Conservation (phyloP, 1,140 invertebrate genomes). For the Andrena cerasifolii region DNA sequence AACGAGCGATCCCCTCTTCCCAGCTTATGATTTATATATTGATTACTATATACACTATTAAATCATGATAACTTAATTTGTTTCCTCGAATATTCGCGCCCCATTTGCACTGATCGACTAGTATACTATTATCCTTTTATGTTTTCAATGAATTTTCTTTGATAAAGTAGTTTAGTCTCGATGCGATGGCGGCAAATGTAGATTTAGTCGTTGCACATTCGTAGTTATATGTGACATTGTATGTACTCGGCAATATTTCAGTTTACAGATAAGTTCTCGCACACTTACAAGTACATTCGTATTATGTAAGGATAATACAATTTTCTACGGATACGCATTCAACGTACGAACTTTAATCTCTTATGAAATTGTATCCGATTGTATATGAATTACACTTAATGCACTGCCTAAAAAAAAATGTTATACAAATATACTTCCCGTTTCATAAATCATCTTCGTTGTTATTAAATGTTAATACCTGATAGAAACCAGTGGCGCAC, state of each 20-base stretch:
- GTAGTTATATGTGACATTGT: not conserved
- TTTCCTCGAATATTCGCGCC: not conserved
- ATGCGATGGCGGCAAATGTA: not conserved
- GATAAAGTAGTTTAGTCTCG: not conserved
- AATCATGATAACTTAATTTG: not conserved
- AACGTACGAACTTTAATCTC: too few relatives aligned
- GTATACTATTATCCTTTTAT: not conserved
- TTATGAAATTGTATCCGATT: not conserved
- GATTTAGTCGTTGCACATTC: not conserved
- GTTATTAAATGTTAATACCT: too few relatives aligned
- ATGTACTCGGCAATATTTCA: not conserved
- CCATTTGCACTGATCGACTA: not conserved
- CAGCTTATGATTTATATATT: not conserved
- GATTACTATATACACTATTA: not conserved
- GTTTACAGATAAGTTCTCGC: not conserved
- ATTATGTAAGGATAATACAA: constrained; percentile 34
- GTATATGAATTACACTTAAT: not conserved
- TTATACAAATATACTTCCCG: not conserved
- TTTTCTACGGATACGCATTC: constrained; percentile 1
- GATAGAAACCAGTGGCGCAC: too few relatives aligned
- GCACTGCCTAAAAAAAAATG: not conserved
- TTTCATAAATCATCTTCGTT: too few relatives aligned
- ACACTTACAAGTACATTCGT: not conserved
- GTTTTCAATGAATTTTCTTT: constrained; percentile 1
- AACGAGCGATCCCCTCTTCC: not conserved